These are phyloP conservation scores for Helicorthomorpha holstii DNA, from an alignment of 1,140 invertebrate genomes.

Conservation along the genomic window DNA sequence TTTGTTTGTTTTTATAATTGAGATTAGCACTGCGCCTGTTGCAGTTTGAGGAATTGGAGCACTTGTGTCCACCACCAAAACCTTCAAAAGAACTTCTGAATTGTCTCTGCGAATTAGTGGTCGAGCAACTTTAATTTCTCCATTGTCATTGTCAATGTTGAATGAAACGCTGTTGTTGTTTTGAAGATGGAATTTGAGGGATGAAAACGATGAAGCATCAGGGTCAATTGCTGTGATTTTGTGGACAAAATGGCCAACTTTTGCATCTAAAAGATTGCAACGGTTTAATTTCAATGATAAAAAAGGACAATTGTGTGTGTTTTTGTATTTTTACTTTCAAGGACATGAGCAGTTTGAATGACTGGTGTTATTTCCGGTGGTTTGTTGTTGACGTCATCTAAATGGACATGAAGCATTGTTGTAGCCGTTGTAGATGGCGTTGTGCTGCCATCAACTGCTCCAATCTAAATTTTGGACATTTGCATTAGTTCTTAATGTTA, in stretches of 20 bases:
- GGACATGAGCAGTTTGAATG: slow-evolving; percentile 59
- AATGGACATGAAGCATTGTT: slow-evolving; percentile 51
- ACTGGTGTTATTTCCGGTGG: slow-evolving; percentile 64
- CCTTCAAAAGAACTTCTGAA: slow-evolving; percentile 43
- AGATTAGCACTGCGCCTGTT: slow-evolving; percentile 59
- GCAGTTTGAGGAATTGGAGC: slow-evolving; percentile 58
- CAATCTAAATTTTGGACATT: too few species aligned
- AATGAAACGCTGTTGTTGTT: not conserved
- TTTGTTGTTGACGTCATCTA: slow-evolving; percentile 78
- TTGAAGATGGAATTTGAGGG: not conserved
- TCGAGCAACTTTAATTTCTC: not conserved
- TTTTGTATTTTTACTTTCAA: not conserved
- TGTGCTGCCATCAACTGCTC: not conserved
- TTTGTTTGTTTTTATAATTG: slow-evolving; percentile 63
- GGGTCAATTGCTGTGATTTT: not conserved
- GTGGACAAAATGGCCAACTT: not conserved
- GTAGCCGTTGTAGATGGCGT: slow-evolving; percentile 49
- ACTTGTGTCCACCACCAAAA: slow-evolving; percentile 60
- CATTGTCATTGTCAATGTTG: not conserved
- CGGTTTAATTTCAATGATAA: too few species aligned
- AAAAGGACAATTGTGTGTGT: too few species aligned
- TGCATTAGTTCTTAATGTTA: too few species aligned
- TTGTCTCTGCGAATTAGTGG: not conserved
- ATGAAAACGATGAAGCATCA: not conserved
- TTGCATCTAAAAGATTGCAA: not conserved